These are phyloP conservation scores for Anastrepha obliqua DNA, from an alignment of 1,140 invertebrate genomes.

Conservation along the genomic window DNA sequence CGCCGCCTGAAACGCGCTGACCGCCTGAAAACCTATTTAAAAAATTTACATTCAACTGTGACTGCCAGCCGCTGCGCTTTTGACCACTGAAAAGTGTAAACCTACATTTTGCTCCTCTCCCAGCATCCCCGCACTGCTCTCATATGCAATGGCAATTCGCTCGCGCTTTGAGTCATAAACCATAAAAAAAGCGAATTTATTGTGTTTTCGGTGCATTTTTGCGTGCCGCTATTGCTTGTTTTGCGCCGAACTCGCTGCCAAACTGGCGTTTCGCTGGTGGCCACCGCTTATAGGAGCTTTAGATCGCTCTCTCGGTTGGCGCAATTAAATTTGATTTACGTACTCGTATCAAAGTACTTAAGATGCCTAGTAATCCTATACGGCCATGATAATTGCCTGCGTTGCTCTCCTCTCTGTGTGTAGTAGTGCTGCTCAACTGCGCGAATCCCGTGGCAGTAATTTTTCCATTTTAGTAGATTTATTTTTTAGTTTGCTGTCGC, in stretches of 20 bases:
- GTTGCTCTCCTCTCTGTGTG: background rate
- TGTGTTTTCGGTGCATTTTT: slow-evolving; percentile 2
- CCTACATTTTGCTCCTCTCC: background rate
- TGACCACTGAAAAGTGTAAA: slow-evolving; percentile 32
- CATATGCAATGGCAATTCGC: background rate
- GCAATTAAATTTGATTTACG: slow-evolving; percentile 52
- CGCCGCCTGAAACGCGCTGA: background rate
- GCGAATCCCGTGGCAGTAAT: background rate
- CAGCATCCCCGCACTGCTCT: background rate
- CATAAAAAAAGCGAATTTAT: slow-evolving; percentile 40
- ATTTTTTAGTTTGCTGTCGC: background rate
- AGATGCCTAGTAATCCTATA: slow-evolving; percentile 51
- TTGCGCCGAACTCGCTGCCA: background rate
- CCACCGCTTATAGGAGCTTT: background rate
- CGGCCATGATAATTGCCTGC: slow-evolving; percentile 21
- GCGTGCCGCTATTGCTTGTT: background rate
- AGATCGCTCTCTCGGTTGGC: background rate
- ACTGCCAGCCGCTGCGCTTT: slow-evolving; percentile 26
- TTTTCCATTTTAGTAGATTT: background rate
- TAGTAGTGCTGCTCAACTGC: background rate
- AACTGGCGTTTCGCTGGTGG: slow-evolving; percentile 11
- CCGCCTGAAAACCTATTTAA: background rate
- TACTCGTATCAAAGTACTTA: slow-evolving; percentile 37
- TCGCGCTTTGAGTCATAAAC: slow-evolving; percentile 35
- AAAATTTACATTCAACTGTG: background rate